Evolutionary conservation across 2,797 vertebrate species (phyloP).

Genomic region (Psittacula echo): DNA sequence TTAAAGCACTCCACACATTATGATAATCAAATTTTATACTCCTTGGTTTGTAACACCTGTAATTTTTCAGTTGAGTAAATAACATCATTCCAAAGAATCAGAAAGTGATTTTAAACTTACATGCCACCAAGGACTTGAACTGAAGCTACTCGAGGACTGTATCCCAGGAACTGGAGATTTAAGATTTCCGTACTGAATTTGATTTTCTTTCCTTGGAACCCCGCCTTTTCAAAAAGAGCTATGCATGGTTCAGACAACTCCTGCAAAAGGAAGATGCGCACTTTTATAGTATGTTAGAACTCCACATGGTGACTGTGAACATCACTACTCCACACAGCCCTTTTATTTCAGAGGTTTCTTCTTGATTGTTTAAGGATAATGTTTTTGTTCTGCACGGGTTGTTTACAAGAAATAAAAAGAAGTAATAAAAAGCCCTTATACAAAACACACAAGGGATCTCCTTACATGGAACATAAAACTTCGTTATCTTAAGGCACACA

Average conservation of each 20-base stretch:
- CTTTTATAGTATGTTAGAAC: not conserved
- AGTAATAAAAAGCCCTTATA: not conserved
- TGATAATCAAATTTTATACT: not conserved
- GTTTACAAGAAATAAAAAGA: not conserved
- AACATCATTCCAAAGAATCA: not conserved
- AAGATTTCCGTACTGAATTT: conserved; percentile 78
- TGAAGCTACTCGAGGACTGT: conserved; percentile 84
- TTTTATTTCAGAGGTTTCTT: not conserved
- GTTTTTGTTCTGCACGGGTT: not conserved
- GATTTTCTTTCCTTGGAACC: conserved; percentile 87
- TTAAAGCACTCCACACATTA: not conserved
- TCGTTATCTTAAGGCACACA: not conserved
- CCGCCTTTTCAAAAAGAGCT: conserved; percentile 85
- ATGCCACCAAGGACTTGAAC: conserved; percentile 90
- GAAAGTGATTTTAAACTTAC: conserved; percentile 80
- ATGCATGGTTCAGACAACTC: conserved; percentile 91
- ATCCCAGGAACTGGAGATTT: conserved; percentile 84
- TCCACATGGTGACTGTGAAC: not conserved
- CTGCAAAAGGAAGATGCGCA: conserved; percentile 72
- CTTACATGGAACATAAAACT: not conserved
- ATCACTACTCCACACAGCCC: not conserved
- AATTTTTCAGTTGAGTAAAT: not conserved
- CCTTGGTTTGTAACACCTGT: not conserved
- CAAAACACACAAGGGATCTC: not conserved
- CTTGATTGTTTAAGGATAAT: not conserved